phyloP scores from a whole-genome alignment of 2,113 vertebrate species.

The Burhinus bistriatus region DNA sequence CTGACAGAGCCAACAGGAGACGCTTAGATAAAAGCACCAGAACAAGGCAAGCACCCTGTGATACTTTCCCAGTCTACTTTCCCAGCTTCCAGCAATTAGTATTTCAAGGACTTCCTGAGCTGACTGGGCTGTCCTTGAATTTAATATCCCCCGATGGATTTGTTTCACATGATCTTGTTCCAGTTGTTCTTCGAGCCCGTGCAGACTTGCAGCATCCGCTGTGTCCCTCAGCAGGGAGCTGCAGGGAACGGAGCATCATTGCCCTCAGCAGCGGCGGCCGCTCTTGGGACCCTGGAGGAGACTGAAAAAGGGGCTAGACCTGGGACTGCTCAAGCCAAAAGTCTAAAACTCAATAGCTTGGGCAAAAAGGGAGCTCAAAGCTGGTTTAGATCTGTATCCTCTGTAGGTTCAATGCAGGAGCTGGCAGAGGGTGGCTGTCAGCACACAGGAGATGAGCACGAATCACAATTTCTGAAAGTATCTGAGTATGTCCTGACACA shows the following conservation, averaged over 20 bases:
- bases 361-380: neutral
- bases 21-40: neutral
- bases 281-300: neutral
- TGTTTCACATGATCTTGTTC: neutral
- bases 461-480: neutral
- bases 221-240: neutral
- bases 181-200: neutral
- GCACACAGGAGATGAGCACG: accelerated
- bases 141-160: neutral
- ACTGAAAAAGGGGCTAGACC: neutral
- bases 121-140: neutral
- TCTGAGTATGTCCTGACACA: neutral
- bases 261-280: accelerated
- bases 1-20: neutral
- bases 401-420: neutral
- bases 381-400: neutral
- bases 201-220: neutral
- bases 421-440: neutral
- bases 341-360: neutral
- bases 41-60: neutral
- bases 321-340: neutral
- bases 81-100: conserved; percentile 32
- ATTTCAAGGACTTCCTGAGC: conserved; percentile 26
- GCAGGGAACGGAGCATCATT: neutral
- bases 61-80: conserved; percentile 10